Conservation (phyloP, 2,888 invertebrate genomes). For the Epirrhoe tristata region DNA sequence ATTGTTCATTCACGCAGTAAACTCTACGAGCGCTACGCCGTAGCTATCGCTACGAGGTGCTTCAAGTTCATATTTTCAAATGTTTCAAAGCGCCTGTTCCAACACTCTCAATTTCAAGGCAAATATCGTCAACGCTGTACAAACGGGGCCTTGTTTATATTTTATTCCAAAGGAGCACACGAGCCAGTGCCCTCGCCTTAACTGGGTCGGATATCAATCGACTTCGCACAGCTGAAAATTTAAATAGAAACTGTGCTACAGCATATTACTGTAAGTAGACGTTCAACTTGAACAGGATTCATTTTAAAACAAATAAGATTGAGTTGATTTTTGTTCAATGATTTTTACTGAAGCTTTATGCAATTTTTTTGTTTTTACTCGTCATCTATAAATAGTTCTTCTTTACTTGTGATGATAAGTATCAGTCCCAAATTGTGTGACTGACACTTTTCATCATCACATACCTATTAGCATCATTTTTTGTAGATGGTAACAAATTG, state of each 20-base stretch:
- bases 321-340: no score
- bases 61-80: conserved; percentile 6
- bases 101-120: conserved; percentile 20
- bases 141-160: conserved; percentile 17
- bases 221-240: conserved; percentile 2
- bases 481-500: no score
- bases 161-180: conserved; percentile 9
- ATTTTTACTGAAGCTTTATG: no score
- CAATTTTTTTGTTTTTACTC: no score
- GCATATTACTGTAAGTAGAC: neutral
- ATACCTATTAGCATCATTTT: no score
- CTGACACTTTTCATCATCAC: no score
- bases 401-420: no score
- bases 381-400: no score
- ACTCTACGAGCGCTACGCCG: conserved; percentile 7
- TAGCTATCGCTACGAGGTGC: conserved; percentile 10
- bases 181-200: neutral
- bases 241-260: conserved; percentile 4
- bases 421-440: no score
- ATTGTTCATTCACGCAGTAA: neutral
- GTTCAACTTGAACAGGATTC: neutral
- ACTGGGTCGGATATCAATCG: conserved; percentile 6
- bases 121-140: conserved; percentile 15
- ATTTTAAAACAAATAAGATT: neutral
- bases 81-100: conserved; percentile 15